phyloP scores from a whole-genome alignment of 2,888 invertebrate species.

The Euplagia quadripunctaria region DNA sequence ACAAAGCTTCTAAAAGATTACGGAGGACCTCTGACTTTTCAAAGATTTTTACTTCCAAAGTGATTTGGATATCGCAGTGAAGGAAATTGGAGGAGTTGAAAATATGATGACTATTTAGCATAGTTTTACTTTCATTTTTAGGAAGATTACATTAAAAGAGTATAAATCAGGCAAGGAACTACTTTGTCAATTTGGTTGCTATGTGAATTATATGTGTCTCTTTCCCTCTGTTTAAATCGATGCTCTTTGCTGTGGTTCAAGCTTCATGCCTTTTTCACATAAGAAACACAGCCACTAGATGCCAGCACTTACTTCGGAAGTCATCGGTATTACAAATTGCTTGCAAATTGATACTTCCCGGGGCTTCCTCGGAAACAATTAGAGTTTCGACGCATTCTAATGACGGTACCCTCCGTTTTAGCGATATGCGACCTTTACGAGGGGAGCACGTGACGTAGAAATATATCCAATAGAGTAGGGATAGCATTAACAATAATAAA shows the following conservation, averaged over 20 bases:
- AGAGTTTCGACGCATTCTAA: conserved; percentile 65
- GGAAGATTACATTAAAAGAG: too few relatives aligned
- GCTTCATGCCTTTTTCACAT: not conserved
- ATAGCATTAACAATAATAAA: too few relatives aligned
- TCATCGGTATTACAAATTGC: conserved; percentile 64
- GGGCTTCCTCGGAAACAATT: conserved; percentile 71
- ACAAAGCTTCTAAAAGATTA: too few relatives aligned
- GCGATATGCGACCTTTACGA: conserved; percentile 49
- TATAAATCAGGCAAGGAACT: too few relatives aligned
- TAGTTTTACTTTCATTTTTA: too few relatives aligned
- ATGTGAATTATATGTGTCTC: too few relatives aligned
- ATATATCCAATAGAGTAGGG: not conserved
- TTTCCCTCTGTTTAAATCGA: not conserved
- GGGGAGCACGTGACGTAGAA: not conserved
- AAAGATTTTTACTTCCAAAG: too few relatives aligned
- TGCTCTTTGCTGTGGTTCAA: not conserved
- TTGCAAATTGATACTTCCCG: conserved; percentile 77
- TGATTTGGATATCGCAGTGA: too few relatives aligned
- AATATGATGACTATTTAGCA: too few relatives aligned
- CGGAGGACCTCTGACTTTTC: too few relatives aligned
- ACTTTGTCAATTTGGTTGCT: too few relatives aligned
- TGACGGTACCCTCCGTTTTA: conserved; percentile 57
- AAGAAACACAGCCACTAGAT: not conserved
- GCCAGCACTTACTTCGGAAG: conserved; percentile 36
- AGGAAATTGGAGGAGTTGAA: too few relatives aligned